Base-by-base conservation (phyloP, 1,140 invertebrate genomes). In the Eufriesea mexicana region DNA sequence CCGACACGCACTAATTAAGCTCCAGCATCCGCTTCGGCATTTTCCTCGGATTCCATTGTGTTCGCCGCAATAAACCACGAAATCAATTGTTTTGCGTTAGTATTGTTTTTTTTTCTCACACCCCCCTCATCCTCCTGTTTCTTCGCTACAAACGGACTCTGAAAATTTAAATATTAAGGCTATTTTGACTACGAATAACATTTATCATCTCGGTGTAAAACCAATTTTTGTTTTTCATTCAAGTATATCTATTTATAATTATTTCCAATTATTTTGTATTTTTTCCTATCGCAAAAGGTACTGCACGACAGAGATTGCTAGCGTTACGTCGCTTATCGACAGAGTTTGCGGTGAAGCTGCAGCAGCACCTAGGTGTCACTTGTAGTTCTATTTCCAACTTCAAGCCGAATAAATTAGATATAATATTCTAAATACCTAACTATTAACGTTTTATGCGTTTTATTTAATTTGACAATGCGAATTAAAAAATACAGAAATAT, bases 1-100 rank as follows among this genome's bases (percentile, higher is more conserved):
- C 49, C 61, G 79, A 79, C 75, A 79, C 68, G 75, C 76, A 47
- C 81, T 87, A 87, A 87, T 87, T 87, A 84, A 61, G 70, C 70
- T 59, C 70, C 80, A 55, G 71, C 64, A 70, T 74, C 75, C 75
- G 66, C 75, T 49, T 59, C 70, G 64, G 47, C 66, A 49, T 83
- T 71, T 57, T 54, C n/a, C 66, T 51, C 25, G 72, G 57, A 61
- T 83, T 28, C 80, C 79, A 35, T 81, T 67, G 25, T 68, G 55
- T 77, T 83, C 77, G 61, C 80, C 42, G 62, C 78, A 80, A 84
- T 84, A 84, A 79, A 73, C 18, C 54, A 73, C 71, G 45, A 80
- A 42, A 51, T 55, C 76, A 68, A 74, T 74, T 81, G 68, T 79
- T 80, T 67, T 68, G 47, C 55, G 42, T 61, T 68, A 25, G 49